These are phyloP conservation scores for Drosophila kanekoi DNA, from an alignment of 2,888 invertebrate genomes.

Conservation along the genomic window DNA sequence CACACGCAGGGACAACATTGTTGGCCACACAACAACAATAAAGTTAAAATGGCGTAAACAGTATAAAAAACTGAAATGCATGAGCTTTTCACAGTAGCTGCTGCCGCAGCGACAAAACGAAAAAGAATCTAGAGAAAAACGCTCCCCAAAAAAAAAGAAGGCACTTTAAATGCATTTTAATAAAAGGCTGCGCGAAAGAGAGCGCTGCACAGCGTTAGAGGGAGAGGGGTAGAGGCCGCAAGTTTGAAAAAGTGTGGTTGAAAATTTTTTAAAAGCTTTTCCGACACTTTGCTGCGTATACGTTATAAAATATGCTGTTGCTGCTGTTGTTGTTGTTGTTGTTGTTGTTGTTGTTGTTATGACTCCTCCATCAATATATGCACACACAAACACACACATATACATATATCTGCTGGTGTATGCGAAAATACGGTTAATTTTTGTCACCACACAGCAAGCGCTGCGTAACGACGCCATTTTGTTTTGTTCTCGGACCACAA, in stretches of 20 bases:
- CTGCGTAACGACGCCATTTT: conserved; percentile 45
- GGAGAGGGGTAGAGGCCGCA: neutral
- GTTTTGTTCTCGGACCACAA: conserved; percentile 14
- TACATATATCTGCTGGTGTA: conserved; percentile 1
- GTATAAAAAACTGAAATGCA: conserved; percentile 68
- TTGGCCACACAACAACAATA: conserved; percentile 50
- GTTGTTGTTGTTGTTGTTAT: conserved; percentile 11
- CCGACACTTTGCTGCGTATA: conserved; percentile 52
- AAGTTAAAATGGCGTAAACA: conserved; percentile 75
- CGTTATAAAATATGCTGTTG: conserved; percentile 17
- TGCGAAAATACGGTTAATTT: conserved; percentile 53
- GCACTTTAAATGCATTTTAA: conserved; percentile 65
- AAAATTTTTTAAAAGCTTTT: conserved; percentile 66
- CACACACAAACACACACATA: neutral
- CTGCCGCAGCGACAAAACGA: conserved; percentile 38
- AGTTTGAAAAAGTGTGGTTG: conserved; percentile 16
- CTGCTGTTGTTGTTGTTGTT: conserved; percentile 10
- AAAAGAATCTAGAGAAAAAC: conserved; percentile 27
- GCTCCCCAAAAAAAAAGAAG: conserved; percentile 24
- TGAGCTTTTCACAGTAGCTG: conserved; percentile 59
- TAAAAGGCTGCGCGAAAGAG: conserved; percentile 40
- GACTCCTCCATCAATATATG: conserved; percentile 44
- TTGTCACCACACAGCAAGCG: conserved; percentile 30
- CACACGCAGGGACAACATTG: conserved; percentile 31
- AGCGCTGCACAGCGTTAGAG: neutral